phyloP scores from a whole-genome alignment of 2,797 vertebrate genomes.

The Centroberyx gerrardi region DNA sequence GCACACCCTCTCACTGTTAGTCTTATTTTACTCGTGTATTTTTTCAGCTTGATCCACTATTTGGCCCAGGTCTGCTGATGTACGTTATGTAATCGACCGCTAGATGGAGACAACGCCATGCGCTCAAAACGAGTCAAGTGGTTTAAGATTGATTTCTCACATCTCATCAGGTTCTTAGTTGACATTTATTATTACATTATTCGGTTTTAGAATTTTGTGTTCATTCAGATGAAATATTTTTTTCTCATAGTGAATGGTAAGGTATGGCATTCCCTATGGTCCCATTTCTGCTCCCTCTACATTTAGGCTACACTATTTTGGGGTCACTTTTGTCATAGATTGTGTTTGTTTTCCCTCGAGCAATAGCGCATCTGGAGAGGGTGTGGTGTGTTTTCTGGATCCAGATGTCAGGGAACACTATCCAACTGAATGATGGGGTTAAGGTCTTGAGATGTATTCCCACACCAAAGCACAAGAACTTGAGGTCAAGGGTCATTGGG shows the following conservation, averaged over 20 bases:
- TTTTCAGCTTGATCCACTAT: background rate
- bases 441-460: background rate
- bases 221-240: too few species aligned
- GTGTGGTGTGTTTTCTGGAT: conserved; percentile 38
- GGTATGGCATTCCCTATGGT: too few species aligned
- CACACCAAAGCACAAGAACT: background rate
- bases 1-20: background rate
- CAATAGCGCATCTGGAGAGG: conserved; percentile 41
- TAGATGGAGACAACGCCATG: conserved; percentile 72
- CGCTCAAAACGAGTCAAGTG: background rate
- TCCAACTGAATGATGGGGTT: conserved; percentile 1
- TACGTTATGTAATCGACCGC: conserved; percentile 21
- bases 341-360: conserved; percentile 33
- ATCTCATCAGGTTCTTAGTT: background rate
- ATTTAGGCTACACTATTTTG: background rate
- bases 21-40: background rate
- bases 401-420: conserved; percentile 24
- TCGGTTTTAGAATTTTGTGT: background rate
- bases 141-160: background rate
- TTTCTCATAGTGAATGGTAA: too few species aligned
- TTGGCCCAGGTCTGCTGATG: background rate
- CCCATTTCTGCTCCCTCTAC: background rate
- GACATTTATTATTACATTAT: background rate
- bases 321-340: background rate
- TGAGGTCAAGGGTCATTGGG: conserved; percentile 6